phyloP scores from a whole-genome alignment of 2,113 vertebrate species.

The Vulpes vulpes region DNA sequence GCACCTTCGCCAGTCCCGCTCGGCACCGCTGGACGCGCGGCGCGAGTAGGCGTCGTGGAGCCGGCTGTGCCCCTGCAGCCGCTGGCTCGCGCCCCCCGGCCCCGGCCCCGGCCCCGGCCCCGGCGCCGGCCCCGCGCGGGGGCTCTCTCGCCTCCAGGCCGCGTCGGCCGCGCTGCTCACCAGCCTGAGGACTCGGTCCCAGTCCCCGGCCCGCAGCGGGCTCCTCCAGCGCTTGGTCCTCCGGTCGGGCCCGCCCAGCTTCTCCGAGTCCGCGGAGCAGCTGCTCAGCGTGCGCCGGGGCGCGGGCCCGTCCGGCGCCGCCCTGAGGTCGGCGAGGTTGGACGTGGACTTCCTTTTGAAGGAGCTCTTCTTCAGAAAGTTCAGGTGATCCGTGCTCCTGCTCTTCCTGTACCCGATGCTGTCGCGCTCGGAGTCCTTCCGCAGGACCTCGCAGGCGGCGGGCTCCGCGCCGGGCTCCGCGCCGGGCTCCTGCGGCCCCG shows the following conservation, averaged over 20 bases:
- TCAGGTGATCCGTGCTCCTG: slow-evolving; percentile 94
- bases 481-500: slow-evolving; percentile 56
- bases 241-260: slow-evolving; percentile 74
- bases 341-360: slow-evolving; percentile 92
- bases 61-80: slow-evolving; percentile 86
- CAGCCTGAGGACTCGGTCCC: slow-evolving; percentile 91
- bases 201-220: slow-evolving; percentile 90
- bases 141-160: slow-evolving; percentile 85
- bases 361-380: slow-evolving; percentile 91
- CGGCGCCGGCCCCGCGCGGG: slow-evolving; percentile 37
- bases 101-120: neutral
- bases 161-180: slow-evolving; percentile 93
- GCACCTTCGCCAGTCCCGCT: slow-evolving; percentile 87
- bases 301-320: slow-evolving; percentile 71
- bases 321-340: slow-evolving; percentile 85
- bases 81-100: slow-evolving; percentile 50
- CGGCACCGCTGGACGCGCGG: slow-evolving; percentile 88
- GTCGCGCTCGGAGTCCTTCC: slow-evolving; percentile 84
- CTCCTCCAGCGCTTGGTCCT: slow-evolving; percentile 87
- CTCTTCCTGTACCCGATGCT: slow-evolving; percentile 90
- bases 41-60: slow-evolving; percentile 97
- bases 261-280: slow-evolving; percentile 87
- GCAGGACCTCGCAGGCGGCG: slow-evolving; percentile 80
- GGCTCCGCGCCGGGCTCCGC: slow-evolving; percentile 35
- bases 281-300: slow-evolving; percentile 88